phyloP scores from a whole-genome alignment of 2,888 invertebrate species.

The Hermaeophaga mercurialis region DNA sequence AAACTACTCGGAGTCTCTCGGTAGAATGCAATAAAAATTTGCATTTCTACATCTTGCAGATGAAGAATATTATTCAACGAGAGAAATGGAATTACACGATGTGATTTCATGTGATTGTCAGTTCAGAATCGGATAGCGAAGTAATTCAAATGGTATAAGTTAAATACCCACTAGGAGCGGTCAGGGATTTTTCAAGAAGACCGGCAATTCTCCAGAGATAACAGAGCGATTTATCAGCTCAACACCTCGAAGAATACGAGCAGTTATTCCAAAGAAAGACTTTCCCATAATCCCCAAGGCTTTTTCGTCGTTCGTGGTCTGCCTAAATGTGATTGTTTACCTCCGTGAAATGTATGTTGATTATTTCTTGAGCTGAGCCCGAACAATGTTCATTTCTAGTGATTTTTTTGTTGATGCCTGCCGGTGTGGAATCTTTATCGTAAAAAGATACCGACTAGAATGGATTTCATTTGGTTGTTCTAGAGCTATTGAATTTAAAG shows the following conservation, averaged over 20 bases:
- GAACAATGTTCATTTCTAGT: conserved; percentile 1
- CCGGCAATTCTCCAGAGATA: conserved; percentile 21
- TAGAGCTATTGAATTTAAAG: neutral
- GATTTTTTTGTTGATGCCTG: neutral
- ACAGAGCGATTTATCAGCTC: conserved; percentile 25
- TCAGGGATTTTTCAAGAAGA: conserved; percentile 22
- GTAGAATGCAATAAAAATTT: too few species aligned
- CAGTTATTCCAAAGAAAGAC: conserved; percentile 24
- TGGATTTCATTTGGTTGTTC: neutral
- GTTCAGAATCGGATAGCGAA: too few species aligned
- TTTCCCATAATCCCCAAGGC: conserved; percentile 18
- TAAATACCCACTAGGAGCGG: conserved; percentile 18
- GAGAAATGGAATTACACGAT: too few species aligned
- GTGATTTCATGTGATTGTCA: neutral
- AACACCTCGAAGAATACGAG: conserved; percentile 26
- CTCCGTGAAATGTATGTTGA: conserved; percentile 24
- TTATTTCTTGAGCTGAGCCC: conserved; percentile 4
- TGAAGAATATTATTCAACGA: too few species aligned
- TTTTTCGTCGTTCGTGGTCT: conserved; percentile 23
- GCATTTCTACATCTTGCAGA: too few species aligned
- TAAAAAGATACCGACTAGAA: neutral
- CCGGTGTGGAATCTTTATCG: neutral
- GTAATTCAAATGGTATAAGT: conserved; percentile 18
- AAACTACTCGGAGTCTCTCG: too few species aligned
- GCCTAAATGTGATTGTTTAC: conserved; percentile 29